phyloP scores from a whole-genome alignment of 2,113 vertebrate genomes.

The Oryzias melastigma region DNA sequence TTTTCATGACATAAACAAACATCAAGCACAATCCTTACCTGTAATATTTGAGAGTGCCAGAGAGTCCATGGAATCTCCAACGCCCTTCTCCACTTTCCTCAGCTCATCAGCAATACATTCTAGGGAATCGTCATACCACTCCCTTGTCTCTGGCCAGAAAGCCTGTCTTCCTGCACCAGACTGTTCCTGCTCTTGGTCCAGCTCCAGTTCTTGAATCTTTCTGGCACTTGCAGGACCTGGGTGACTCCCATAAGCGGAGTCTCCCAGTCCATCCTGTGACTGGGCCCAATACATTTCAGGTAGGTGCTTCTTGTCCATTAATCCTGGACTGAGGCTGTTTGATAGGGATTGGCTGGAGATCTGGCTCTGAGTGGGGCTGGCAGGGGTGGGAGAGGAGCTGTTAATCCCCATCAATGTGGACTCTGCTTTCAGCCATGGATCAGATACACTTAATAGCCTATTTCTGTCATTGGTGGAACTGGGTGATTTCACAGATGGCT shows the following conservation, averaged over 20 bases:
- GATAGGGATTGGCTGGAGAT: slow-evolving; percentile 66
- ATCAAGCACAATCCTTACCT: slow-evolving; percentile 73
- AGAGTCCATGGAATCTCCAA: slow-evolving; percentile 93
- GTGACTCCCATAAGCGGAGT: slow-evolving; percentile 95
- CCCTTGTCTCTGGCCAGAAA: slow-evolving; percentile 81
- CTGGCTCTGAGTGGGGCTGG: slow-evolving; percentile 64
- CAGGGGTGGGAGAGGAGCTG: slow-evolving; percentile 50
- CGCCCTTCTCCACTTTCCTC: slow-evolving; percentile 86
- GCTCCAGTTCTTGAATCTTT: slow-evolving; percentile 91
- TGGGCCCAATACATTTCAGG: slow-evolving; percentile 94
- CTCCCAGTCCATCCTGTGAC: slow-evolving; percentile 92
- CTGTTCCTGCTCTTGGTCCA: slow-evolving; percentile 82
- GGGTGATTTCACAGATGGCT: slow-evolving; percentile 53
- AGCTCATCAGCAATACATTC: slow-evolving; percentile 89
- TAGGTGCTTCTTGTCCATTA: slow-evolving; percentile 90
- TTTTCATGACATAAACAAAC: neutral
- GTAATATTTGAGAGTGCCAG: slow-evolving; percentile 95
- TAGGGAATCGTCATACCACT: slow-evolving; percentile 90
- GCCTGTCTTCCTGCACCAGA: slow-evolving; percentile 50
- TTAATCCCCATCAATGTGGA: slow-evolving; percentile 41
- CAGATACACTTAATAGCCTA: slow-evolving; percentile 52
- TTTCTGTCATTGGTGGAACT: slow-evolving; percentile 53
- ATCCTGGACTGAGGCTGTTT: slow-evolving; percentile 74
- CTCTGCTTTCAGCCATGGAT: slow-evolving; percentile 83
- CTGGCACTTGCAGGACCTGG: slow-evolving; percentile 91